Evolutionary conservation across 37 sponge, comb jelly and placozoan genomes (phyloP).

Genomic region (Tethya wilhelma): DNA sequence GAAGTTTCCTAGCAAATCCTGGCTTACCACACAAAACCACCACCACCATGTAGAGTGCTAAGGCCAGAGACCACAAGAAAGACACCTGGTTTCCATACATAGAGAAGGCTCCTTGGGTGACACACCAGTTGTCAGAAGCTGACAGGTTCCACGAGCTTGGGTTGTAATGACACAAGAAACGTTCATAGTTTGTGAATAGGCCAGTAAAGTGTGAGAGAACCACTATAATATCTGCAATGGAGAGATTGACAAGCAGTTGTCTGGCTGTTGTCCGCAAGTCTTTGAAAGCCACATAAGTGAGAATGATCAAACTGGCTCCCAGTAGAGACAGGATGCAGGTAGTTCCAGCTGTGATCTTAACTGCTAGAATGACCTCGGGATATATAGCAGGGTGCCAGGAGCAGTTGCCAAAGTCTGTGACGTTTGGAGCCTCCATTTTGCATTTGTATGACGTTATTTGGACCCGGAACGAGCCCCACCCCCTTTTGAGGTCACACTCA

Average conservation of each 20-base stretch:
- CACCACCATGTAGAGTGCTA: slow-evolving; percentile 56
- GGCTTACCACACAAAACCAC: slow-evolving; percentile 15
- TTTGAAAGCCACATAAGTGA: slow-evolving; percentile 60
- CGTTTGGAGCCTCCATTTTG: too few species aligned
- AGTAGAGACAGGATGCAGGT: slow-evolving; percentile 55
- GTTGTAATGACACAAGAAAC: neutral
- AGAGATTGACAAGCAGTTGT: slow-evolving; percentile 57
- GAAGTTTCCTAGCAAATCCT: neutral
- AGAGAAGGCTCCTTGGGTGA: slow-evolving; percentile 36
- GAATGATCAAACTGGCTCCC: slow-evolving; percentile 57
- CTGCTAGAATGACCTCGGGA: neutral
- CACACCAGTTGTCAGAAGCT: neutral
- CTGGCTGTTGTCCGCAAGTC: slow-evolving; percentile 61
- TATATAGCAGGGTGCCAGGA: neutral
- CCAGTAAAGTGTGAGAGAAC: slow-evolving; percentile 49
- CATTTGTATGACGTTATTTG: too few species aligned
- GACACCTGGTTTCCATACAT: slow-evolving; percentile 43
- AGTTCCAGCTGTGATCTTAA: slow-evolving; percentile 8
- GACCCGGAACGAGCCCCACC: too few species aligned
- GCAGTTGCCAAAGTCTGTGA: too few species aligned
- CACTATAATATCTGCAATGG: slow-evolving; percentile 57
- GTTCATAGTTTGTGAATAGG: slow-evolving; percentile 31
- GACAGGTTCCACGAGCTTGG: neutral
- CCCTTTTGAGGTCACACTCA: too few species aligned
- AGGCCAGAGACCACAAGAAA: slow-evolving; percentile 51